Base-by-base conservation (phyloP, 2,797 vertebrate genomes). In the Pelodytes ibericus region DNA sequence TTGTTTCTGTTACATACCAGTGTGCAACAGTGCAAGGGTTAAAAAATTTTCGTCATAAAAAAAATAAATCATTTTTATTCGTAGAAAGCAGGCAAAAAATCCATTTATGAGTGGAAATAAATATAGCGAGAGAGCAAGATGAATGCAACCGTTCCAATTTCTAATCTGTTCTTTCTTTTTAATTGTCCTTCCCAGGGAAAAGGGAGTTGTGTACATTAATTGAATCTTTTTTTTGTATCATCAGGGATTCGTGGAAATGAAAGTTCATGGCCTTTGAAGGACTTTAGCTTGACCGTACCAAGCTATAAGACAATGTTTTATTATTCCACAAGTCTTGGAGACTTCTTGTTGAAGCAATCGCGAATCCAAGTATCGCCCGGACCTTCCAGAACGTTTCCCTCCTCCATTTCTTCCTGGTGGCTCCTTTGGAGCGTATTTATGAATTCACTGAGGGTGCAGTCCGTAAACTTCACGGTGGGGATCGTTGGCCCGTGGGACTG, bases 401-500 rank as follows among this genome's bases (percentile, higher is more conserved):
- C 91, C 80, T 87, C 84, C 60, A 82, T 80, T 74, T 77, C 82
- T 36, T 18, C 89, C 4, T 70, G 92, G 84, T 94, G 91, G 89
- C 44, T 91, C 5, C 22, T 92, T 8, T 80, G 95, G 9, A 91
- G 91, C 25, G 77, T 91, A 58, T 60, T 92, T 63, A 83, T 90
- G 0, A 81, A 92, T 75, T 90, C 90, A 16, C 88, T 87, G 57
- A 89, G 91, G 69, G 89, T 87, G 29, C 81, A 77, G 27, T 92
- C 92, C 78, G 81, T 89, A 24, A 87, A 89, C 64, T 89, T 94
- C 82, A 93, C 87, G 86, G 90, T 94, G 3, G 92, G 90, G n/a
- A 86, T 90, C 2, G 61, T 93, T 33, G 94, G 94, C 25, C 94
- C 91, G 24, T 95, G 91, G 91, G 88, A 91, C 85, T 93, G 91